Percentiles rank a stretch among this genome's conserved stretches.
Conservation (phyloP, 1,140 invertebrate genomes). For the Cydia fagiglandana region DNA sequence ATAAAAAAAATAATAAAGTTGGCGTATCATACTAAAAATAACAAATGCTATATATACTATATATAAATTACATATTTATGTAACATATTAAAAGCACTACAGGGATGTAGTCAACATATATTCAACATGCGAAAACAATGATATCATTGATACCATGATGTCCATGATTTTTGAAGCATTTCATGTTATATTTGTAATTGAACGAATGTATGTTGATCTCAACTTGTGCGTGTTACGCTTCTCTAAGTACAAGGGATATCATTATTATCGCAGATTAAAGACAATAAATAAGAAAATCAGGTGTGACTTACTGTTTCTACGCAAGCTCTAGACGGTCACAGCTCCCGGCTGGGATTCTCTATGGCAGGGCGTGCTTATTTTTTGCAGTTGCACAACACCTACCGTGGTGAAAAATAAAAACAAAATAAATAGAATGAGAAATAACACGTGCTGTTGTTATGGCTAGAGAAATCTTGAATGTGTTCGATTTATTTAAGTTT, state of each 20-base stretch:
- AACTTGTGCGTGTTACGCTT: too few species aligned
- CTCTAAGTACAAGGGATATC: not conserved
- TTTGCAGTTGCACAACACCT: slow-evolving; percentile 65
- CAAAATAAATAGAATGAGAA: slow-evolving; percentile 47
- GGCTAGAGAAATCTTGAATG: slow-evolving; percentile 8
- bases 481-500: not conserved
- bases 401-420: slow-evolving; percentile 45
- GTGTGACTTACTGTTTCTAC: slow-evolving; percentile 53
- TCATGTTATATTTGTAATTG: too few species aligned
- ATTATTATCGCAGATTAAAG: not conserved
- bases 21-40: too few species aligned
- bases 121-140: too few species aligned
- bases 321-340: slow-evolving; percentile 42
- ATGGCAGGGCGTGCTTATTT: slow-evolving; percentile 43
- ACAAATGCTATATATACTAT: too few species aligned
- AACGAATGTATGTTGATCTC: too few species aligned
- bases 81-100: too few species aligned
- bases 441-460: slow-evolving; percentile 14
- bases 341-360: slow-evolving; percentile 41
- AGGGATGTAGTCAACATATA: too few species aligned
- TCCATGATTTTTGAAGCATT: too few species aligned
- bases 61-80: too few species aligned
- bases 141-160: too few species aligned
- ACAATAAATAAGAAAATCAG: slow-evolving; percentile 36
- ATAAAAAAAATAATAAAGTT: too few species aligned